These are phyloP conservation scores for Onychomys leucogaster DNA, from an alignment of 2,797 vertebrate species.

Conservation along the genomic window DNA sequence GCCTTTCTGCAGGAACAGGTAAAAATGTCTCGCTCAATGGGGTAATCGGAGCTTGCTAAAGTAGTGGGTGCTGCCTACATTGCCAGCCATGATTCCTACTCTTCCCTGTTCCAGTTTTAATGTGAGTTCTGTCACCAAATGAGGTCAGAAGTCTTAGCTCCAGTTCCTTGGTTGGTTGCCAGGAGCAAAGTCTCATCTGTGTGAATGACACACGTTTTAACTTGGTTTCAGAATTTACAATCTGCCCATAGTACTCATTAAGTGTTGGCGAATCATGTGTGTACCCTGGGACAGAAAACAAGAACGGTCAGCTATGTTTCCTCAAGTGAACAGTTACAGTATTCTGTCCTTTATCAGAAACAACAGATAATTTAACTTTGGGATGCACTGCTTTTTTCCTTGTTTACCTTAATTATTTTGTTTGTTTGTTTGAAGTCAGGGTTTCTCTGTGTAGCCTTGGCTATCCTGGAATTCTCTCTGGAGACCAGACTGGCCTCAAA, in stretches of 20 bases:
- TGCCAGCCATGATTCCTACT: too few species aligned
- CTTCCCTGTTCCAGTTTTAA: too few species aligned
- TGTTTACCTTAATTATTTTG: not conserved
- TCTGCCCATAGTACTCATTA: not conserved
- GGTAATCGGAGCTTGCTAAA: not conserved
- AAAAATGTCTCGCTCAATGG: not conserved
- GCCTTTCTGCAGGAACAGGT: not conserved
- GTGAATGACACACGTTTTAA: not conserved
- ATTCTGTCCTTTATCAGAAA: not conserved
- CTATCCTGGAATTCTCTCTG: not conserved
- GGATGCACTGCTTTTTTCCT: not conserved
- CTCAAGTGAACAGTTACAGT: not conserved
- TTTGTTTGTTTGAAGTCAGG: not conserved
- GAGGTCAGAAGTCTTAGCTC: not conserved
- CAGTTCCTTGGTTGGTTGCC: not conserved
- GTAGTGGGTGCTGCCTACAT: too few species aligned
- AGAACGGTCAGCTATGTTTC: not conserved
- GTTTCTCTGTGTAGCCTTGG: not conserved
- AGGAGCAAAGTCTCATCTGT: not conserved
- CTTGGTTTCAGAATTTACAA: not conserved
- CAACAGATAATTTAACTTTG: not conserved
- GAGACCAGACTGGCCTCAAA: not conserved
- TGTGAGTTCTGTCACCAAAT: not conserved
- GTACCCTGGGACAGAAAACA: not conserved
- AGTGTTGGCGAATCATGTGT: not conserved